Conservation (phyloP, 2,113 vertebrate genomes). For the Motacilla alba region DNA sequence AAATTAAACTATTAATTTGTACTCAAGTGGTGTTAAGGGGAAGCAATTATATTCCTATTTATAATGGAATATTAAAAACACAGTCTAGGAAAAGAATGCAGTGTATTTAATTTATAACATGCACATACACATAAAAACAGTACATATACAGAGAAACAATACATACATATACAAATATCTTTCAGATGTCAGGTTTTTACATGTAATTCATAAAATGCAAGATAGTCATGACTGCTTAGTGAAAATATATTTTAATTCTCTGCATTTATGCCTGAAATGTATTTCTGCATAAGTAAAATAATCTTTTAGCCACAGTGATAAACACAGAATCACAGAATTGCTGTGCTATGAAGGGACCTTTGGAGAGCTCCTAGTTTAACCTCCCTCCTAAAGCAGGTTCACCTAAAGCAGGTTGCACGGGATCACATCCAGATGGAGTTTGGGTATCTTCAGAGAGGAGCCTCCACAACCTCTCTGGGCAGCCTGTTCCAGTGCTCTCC, state of each 20-base stretch:
- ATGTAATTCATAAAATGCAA: neutral
- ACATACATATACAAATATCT: neutral
- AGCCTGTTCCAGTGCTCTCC: neutral
- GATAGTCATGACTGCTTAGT: neutral
- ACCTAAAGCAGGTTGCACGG: neutral
- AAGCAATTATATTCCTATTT: neutral
- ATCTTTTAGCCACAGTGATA: neutral
- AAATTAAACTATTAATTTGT: neutral
- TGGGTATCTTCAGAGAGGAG: too few species aligned
- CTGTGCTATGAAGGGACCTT: neutral
- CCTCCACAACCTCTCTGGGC: neutral
- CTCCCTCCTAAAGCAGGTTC: neutral
- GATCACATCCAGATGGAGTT: neutral
- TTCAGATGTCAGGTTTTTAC: neutral
- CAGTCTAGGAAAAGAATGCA: neutral
- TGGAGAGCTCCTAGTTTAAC: neutral
- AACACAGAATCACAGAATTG: neutral
- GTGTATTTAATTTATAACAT: neutral
- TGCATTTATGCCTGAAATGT: neutral
- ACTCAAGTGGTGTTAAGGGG: neutral
- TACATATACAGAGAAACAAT: neutral
- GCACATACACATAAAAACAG: accelerated
- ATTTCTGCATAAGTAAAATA: neutral
- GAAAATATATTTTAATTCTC: neutral
- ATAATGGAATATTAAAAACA: neutral